phyloP scores from a whole-genome alignment of 2,797 vertebrate species.

The Falco columbarius region DNA sequence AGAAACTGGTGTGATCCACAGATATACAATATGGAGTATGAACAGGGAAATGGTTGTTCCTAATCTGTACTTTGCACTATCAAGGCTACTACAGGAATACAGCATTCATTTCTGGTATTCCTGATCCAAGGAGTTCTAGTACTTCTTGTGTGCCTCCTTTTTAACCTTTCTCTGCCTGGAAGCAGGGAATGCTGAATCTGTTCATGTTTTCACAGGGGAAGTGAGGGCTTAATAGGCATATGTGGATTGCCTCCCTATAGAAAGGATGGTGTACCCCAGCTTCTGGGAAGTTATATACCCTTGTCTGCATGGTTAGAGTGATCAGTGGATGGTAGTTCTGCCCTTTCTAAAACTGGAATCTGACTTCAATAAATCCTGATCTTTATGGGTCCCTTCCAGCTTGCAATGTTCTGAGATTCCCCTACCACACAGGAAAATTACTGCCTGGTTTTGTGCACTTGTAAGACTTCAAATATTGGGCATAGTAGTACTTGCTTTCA shows the following conservation, averaged over 20 bases:
- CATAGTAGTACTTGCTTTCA: background rate
- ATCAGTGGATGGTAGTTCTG: background rate
- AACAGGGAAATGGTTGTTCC: background rate
- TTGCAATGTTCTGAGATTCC: background rate
- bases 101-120: background rate
- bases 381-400: background rate
- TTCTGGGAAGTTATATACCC: background rate
- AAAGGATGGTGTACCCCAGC: background rate
- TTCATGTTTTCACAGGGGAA: background rate
- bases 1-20: background rate
- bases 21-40: fast-evolving
- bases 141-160: background rate
- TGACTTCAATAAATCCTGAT: background rate
- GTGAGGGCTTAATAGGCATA: background rate
- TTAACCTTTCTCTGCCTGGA: background rate
- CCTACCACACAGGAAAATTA: background rate
- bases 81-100: background rate
- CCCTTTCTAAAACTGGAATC: background rate
- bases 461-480: background rate
- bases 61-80: background rate
- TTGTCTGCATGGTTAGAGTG: background rate
- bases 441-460: background rate
- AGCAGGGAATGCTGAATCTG: background rate
- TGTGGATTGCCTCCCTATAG: background rate
- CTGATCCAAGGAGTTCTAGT: background rate